These are phyloP conservation scores for Drepanosiphum platanoidis DNA, from an alignment of 2,888 invertebrate genomes.

Conservation along the genomic window DNA sequence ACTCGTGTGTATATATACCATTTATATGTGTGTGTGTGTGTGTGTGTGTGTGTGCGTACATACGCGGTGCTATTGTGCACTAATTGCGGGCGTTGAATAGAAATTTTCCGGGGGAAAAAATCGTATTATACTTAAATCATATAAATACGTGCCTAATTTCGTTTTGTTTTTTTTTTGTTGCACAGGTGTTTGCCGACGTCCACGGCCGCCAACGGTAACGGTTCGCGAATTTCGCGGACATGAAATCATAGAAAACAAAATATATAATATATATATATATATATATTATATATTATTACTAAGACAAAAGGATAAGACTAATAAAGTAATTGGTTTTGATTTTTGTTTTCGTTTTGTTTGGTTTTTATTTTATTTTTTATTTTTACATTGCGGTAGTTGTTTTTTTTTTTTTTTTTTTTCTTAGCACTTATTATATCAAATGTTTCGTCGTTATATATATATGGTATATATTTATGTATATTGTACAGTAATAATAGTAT, in stretches of 20 bases:
- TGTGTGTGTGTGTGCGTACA: neutral
- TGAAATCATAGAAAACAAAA: slow-evolving; percentile 30
- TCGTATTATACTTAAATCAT: neutral
- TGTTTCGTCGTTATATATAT: slow-evolving; percentile 1
- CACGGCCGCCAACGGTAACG: slow-evolving; percentile 32
- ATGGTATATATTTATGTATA: neutral
- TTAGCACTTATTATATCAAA: too few relatives aligned
- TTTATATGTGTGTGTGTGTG: too few relatives aligned
- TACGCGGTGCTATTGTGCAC: neutral
- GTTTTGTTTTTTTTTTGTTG: slow-evolving; percentile 12
- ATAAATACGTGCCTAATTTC: neutral
- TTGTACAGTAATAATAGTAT: slow-evolving; percentile 36
- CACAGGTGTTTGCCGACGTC: slow-evolving; percentile 49
- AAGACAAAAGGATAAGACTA: slow-evolving; percentile 50
- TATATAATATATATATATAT: too few relatives aligned
- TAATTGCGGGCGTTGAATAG: slow-evolving; percentile 26
- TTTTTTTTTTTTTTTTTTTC: slow-evolving; percentile 27
- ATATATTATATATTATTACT: slow-evolving; percentile 1
- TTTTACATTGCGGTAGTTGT: too few relatives aligned
- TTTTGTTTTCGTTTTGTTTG: slow-evolving; percentile 23
- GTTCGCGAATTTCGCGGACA: slow-evolving; percentile 42
- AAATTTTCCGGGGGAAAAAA: neutral
- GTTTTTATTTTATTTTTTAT: slow-evolving; percentile 3
- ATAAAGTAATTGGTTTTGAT: slow-evolving; percentile 51
- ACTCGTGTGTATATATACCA: neutral